These are phyloP conservation scores for Leptobrachium leishanense DNA, from an alignment of 2,113 vertebrate species.

Conservation along the genomic window DNA sequence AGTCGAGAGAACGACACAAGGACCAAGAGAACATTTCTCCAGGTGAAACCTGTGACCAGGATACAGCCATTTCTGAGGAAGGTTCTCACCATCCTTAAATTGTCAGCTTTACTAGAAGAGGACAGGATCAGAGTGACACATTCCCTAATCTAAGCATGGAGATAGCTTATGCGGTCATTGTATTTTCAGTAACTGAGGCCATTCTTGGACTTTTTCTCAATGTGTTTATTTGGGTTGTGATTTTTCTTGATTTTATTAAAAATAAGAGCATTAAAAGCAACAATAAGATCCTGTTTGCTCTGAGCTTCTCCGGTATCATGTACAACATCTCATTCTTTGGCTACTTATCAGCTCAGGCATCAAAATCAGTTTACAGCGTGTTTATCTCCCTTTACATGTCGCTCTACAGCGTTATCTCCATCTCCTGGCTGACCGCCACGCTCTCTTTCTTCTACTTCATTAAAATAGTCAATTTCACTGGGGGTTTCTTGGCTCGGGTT, in stretches of 20 bases:
- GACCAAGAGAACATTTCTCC: no score
- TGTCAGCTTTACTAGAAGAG: no score
- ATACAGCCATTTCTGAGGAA: no score
- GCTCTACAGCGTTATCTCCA: neutral
- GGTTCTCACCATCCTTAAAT: no score
- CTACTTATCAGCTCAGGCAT: no score
- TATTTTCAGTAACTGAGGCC: neutral
- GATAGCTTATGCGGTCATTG: no score
- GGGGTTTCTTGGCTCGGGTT: neutral
- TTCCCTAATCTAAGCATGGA: no score
- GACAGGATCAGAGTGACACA: no score
- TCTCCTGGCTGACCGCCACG: neutral
- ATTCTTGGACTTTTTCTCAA: neutral
- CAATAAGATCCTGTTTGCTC: conserved; percentile 7
- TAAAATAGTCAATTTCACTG: neutral
- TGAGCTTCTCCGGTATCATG: neutral
- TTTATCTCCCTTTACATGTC: neutral
- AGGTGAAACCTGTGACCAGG: no score
- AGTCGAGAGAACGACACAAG: no score
- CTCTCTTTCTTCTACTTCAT: neutral
- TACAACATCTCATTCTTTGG: no score
- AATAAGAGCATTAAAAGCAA: neutral
- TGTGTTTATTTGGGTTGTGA: neutral
- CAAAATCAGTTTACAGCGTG: no score
- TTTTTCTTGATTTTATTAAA: neutral